Conservation (phyloP, 2,888 invertebrate species). For the Drosophila demipolita region DNA sequence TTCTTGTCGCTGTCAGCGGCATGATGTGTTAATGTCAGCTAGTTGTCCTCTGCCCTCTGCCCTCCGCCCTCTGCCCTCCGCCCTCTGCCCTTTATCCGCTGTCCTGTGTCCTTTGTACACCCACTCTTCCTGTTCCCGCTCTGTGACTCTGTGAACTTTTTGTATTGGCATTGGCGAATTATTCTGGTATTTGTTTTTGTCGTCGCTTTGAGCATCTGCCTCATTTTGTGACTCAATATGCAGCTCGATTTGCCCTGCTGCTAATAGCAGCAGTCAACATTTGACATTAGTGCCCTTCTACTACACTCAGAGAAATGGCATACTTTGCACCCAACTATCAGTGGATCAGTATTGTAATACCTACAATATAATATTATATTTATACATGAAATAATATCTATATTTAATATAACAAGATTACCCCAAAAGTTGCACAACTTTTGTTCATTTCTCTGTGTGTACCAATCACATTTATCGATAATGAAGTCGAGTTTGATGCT, state of each 20-base stretch:
- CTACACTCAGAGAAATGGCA: conserved; percentile 2
- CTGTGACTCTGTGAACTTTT: conserved; percentile 32
- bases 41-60: conserved; percentile 40
- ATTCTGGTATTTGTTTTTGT: conserved; percentile 74
- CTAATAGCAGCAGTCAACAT: conserved; percentile 47
- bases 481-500: conserved; percentile 61
- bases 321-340: neutral
- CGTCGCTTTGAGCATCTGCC: conserved; percentile 51
- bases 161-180: conserved; percentile 69
- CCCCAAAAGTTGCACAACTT: neutral
- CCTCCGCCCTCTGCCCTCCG: conserved; percentile 26
- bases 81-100: conserved; percentile 7
- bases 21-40: conserved; percentile 78
- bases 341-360: neutral
- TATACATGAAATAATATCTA: neutral
- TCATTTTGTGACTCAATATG: conserved; percentile 67
- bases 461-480: conserved; percentile 64
- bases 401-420: neutral
- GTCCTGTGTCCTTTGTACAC: conserved; percentile 6
- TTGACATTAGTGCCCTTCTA: conserved; percentile 19
- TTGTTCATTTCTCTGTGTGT: neutral
- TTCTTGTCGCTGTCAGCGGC: conserved; percentile 67
- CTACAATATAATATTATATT: too few species aligned
- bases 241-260: conserved; percentile 48
- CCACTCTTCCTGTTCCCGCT: neutral